Evolutionary conservation across 2,113 vertebrate genomes (phyloP), one percentile per base, ranked within the genome.

Genomic region (Gallinago paraguaiae): DNA sequence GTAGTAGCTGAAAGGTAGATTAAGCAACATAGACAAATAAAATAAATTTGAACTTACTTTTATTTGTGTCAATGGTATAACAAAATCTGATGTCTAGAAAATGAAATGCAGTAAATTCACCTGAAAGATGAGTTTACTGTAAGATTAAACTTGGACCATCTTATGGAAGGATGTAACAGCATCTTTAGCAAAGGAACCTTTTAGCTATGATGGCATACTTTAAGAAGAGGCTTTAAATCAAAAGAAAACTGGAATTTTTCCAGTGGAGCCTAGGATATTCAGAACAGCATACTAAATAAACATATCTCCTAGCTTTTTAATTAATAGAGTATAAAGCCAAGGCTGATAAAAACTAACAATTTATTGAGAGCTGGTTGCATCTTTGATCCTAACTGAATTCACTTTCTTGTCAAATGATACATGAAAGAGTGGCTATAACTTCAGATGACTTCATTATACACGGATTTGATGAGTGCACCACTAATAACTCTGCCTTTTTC

Each of bases 381-480:
- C 48, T 92, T 95, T 71, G 51, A 79, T 96, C 39, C 35, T 86
- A 71, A 88, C 59, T 75, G 61, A 88, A 92, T 88, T 95, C n/a
- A 63, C 18, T 70, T 92, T 60, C 77, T 79, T 94, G 61, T 88
- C 28, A 85, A 87, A 92, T 0, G 19, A 35, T 56, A 86, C 48
- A 68, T 82, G 43, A 93, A 91, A 77, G 74, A 28, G 11, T 37
- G 31, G 4, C n/a, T 82, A 1, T 70, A 68, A 82, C 67, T 85
- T 80, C 71, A 92, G 43, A 76, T 37, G 1, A 39, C 33, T 93
- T 85, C 48, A 76, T 88, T 93, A 88, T 51, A 67, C 28, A 54
- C 43, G 37, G 31, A 19, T 82, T 78, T 92, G 50, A 50, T 54
- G 22, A 78, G 25, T 23, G 3, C 27, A n/a, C 28, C 18, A 71